Conservation (phyloP, 2,888 invertebrate species). For the Tribolium freemani region DNA sequence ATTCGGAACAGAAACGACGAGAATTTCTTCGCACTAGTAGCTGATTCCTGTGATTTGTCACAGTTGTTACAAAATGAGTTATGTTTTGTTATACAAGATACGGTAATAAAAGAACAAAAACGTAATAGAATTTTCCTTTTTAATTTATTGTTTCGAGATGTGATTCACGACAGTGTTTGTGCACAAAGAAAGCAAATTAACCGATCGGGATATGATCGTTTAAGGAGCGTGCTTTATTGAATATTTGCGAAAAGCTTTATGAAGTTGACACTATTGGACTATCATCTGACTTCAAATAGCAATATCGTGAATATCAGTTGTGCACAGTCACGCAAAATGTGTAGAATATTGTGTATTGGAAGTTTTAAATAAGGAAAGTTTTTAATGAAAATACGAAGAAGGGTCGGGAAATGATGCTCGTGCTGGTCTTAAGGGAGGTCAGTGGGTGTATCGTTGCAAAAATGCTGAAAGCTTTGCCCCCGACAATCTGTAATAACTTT, state of each 20-base stretch:
- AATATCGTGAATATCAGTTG: not conserved
- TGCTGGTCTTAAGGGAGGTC: slow-evolving; percentile 20
- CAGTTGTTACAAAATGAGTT: not conserved
- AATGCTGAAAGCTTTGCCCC: slow-evolving; percentile 9
- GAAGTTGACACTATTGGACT: not conserved
- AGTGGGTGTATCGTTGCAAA: slow-evolving; percentile 1
- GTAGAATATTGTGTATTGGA: not conserved
- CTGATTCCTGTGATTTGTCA: not conserved
- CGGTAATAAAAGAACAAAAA: not conserved
- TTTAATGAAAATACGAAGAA: not conserved
- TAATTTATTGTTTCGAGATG: not conserved
- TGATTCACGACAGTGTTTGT: not conserved
- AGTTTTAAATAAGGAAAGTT: slow-evolving; percentile 27
- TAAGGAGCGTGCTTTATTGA: too few relatives aligned
- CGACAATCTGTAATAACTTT: slow-evolving; percentile 18
- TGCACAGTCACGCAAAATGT: not conserved
- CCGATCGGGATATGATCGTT: too few relatives aligned
- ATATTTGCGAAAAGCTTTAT: not conserved
- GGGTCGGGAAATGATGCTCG: slow-evolving; percentile 1
- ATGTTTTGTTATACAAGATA: not conserved
- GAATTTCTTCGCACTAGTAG: not conserved
- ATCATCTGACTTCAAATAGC: not conserved
- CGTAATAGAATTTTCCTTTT: not conserved
- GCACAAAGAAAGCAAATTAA: too few relatives aligned
- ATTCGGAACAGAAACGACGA: not conserved